Conservation (phyloP, 2,888 invertebrate genomes). For the Pseudococcus jackbeardsleyi region DNA sequence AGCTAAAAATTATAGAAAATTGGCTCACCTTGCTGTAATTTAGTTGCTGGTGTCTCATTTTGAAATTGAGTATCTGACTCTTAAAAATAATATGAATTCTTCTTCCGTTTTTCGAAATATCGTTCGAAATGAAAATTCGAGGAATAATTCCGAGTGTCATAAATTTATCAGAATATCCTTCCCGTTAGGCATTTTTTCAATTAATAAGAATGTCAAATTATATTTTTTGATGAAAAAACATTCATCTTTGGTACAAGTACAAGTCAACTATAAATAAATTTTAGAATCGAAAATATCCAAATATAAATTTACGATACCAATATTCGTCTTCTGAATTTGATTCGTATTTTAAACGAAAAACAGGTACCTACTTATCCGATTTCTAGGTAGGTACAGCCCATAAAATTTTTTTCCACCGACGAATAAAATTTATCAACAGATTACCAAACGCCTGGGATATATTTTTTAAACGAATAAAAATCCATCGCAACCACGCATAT, state of each 20-base stretch:
- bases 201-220: neutral
- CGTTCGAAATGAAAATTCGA: too few species aligned
- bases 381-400: neutral
- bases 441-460: neutral
- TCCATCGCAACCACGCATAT: neutral
- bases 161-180: too few species aligned
- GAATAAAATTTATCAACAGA: neutral
- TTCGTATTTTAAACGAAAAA: neutral
- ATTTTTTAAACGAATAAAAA: neutral
- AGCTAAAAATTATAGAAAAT: too few species aligned
- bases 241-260: neutral
- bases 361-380: neutral
- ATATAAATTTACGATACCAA: neutral
- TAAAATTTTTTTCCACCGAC: neutral
- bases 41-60: too few species aligned
- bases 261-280: neutral
- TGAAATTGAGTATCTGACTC: too few species aligned
- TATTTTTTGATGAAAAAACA: neutral
- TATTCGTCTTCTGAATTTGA: neutral
- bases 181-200: neutral
- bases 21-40: too few species aligned
- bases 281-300: neutral
- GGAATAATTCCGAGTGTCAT: too few species aligned
- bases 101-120: too few species aligned
- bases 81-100: too few species aligned